Evolutionary conservation across 2,888 invertebrate species (phyloP), one percentile per base, ranked within the genome.

Genomic region (Mimumesa dahlbomi): DNA sequence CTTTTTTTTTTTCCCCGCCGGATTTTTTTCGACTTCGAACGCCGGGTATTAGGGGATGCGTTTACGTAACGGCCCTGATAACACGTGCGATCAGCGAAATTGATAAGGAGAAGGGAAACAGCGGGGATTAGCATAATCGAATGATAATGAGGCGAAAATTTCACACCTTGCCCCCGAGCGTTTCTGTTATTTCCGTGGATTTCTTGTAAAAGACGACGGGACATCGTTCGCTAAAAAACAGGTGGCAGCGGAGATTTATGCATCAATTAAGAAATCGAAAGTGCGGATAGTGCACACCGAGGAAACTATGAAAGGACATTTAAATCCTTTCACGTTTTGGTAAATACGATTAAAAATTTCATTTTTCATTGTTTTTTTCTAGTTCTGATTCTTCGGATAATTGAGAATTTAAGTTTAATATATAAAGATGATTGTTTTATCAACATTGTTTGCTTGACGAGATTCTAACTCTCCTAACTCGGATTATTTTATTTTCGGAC

Each of bases 121-220:
- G 50, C 14, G 11, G 4, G 31, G 0, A 56, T 72, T 73, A 67
- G 63, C 64, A 74, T 73, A 64, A 74, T 65, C 53, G 61, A 65
- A 65, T 46, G 68, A 40, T 69, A 65, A 69, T 58, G 45, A 61
- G 42, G 46, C 21, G 25, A 48, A 46, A 67, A 65, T 68, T 73
- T 52, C 50, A 45, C 61, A 61, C 19, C 34, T 31, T 38, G 13
- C 11, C 40, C 61, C 9, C 43, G 49, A 53, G 25, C 48, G 11
- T 14, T 6, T 34, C n/a, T 11, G 49, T 16, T 22, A 45, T 54
- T 65, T 65, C 57, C 61, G 61, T 40, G 14, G 59, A 43, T 65
- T 48, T 38, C 25, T 45, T 38, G 11, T 7, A 13, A 25, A 38
- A n/a, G 18, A n/a, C n/a, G 29, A 19, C 11, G 16, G 34, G 65